Evolutionary conservation across 2,113 vertebrate species (phyloP).

Genomic region (Heterochromis multidens): DNA sequence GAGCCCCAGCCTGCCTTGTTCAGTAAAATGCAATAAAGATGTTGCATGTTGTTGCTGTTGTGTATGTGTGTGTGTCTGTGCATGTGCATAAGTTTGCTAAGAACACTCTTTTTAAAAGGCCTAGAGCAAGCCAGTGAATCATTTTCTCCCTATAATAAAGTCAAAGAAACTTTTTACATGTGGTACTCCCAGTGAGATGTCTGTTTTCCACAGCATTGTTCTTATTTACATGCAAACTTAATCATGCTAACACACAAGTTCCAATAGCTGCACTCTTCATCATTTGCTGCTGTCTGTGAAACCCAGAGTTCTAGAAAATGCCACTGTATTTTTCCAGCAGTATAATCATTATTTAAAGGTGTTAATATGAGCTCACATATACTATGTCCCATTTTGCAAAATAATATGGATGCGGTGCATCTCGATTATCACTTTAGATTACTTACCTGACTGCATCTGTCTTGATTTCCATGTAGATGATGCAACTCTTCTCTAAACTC

Average conservation of each 20-base stretch:
- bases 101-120: constrained; percentile 12
- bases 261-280: neutral
- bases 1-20: neutral
- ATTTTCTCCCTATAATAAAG: constrained; percentile 26
- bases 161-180: neutral
- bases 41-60: neutral
- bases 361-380: neutral
- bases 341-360: neutral
- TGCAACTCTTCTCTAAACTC: neutral
- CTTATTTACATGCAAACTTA: constrained; percentile 5
- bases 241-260: neutral
- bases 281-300: neutral
- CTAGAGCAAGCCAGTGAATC: constrained; percentile 5
- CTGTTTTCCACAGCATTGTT: neutral
- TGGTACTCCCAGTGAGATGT: neutral
- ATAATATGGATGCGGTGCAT: too few relatives aligned
- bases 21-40: constrained; percentile 45
- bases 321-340: too few relatives aligned
- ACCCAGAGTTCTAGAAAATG: neutral
- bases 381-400: neutral
- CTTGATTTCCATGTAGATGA: neutral
- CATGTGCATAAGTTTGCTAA: neutral
- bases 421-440: neutral
- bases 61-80: neutral
- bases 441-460: neutral